Evolutionary conservation across 2,888 invertebrate genomes (phyloP).

Genomic region (Machimus rusticus): DNA sequence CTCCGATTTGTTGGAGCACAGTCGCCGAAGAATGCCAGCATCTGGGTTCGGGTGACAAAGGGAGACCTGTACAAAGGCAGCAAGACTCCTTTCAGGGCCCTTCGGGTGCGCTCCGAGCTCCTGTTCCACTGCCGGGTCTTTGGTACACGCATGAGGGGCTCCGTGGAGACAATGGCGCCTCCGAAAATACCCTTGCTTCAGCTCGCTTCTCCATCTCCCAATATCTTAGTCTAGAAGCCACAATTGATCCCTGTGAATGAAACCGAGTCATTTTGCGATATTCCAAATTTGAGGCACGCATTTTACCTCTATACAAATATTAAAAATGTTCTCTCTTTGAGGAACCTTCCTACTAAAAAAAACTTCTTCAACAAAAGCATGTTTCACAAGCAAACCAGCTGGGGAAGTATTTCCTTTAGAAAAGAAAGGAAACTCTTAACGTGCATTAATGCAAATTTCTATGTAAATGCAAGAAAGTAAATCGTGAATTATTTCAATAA

Average conservation of each 20-base stretch:
- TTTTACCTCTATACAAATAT: background rate
- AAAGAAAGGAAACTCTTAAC: too few species aligned
- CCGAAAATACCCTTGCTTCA: background rate
- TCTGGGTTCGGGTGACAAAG: background rate
- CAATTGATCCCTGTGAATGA: background rate
- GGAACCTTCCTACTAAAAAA: too few species aligned
- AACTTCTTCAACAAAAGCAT: too few species aligned
- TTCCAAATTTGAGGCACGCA: background rate
- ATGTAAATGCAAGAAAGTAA: too few species aligned
- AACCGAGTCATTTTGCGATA: background rate
- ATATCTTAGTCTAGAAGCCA: background rate
- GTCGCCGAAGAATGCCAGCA: background rate
- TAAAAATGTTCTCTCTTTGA: too few species aligned
- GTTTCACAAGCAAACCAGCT: too few species aligned
- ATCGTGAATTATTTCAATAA: too few species aligned
- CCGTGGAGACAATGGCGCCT: background rate
- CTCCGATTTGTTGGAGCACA: slow-evolving; percentile 18
- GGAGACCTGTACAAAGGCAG: background rate
- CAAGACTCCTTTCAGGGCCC: background rate
- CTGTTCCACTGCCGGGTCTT: background rate
- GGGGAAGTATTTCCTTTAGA: too few species aligned
- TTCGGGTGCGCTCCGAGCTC: background rate
- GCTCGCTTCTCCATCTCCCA: background rate
- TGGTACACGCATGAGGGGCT: background rate
- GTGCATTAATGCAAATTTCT: too few species aligned